A percentile compares a stretch with the other conserved stretches of the same genome.
Conservation (phyloP, 2,888 invertebrate species). For the Dermolepida albohirtum region DNA sequence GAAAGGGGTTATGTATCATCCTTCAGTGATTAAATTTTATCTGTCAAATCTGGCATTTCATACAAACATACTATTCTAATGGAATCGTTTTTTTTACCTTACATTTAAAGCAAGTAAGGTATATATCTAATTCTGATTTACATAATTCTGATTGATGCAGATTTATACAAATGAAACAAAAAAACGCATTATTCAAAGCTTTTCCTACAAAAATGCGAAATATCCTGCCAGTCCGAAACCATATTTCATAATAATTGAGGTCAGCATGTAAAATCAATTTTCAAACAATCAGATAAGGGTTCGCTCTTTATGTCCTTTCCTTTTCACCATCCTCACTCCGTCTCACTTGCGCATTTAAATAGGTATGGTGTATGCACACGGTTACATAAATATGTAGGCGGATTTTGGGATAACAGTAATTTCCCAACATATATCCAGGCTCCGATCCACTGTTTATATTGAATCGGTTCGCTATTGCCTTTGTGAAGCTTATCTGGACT, state of each 20-base stretch:
- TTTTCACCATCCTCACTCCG: conserved; percentile 7
- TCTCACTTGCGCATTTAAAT: conserved; percentile 13
- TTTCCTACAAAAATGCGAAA: conserved; percentile 41
- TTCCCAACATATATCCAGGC: conserved; percentile 53
- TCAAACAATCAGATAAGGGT: conserved; percentile 61
- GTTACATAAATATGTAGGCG: conserved; percentile 62
- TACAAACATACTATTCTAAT: no score
- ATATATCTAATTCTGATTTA: background rate
- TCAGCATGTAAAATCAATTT: conserved; percentile 64
- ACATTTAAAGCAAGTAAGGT: no score
- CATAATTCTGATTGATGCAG: conserved; percentile 40
- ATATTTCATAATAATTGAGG: conserved; percentile 55
- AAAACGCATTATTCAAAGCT: conserved; percentile 31
- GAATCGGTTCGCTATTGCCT: conserved; percentile 64
- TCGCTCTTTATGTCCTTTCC: conserved; percentile 36
- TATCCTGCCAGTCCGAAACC: conserved; percentile 40
- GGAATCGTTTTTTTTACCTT: no score
- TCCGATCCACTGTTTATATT: conserved; percentile 63
- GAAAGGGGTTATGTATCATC: no score
- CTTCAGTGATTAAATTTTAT: no score
- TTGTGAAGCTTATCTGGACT: conserved; percentile 64
- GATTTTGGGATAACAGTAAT: conserved; percentile 62
- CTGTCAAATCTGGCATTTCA: no score
- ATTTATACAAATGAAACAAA: conserved; percentile 22
- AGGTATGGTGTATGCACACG: conserved; percentile 52